Conservation (phyloP, 2,797 vertebrate genomes). For the Ceyx erithaca region DNA sequence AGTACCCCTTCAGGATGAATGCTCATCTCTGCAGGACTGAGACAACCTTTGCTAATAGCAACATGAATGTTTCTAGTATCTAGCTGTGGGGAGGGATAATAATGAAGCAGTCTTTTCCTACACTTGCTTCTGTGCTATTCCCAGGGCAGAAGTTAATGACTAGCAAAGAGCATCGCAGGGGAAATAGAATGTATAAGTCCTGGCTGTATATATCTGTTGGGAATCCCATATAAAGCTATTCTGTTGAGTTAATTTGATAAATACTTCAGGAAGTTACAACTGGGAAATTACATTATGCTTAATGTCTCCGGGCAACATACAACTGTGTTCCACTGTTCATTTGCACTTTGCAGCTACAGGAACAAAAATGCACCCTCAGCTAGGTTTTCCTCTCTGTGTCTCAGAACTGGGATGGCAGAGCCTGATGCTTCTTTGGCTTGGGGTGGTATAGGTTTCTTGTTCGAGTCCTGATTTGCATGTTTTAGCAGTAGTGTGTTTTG, state of each 20-base stretch:
- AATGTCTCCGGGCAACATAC: not conserved
- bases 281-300: not conserved
- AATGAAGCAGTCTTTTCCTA: not conserved
- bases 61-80: not conserved
- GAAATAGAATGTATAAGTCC: not conserved
- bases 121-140: not conserved
- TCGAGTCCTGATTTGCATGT: not conserved
- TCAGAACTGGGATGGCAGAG: not conserved
- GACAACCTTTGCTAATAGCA: not conserved
- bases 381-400: not conserved
- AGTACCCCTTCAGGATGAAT: not conserved
- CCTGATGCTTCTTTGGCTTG: rapidly evolving
- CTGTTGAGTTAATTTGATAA: conserved; percentile 5
- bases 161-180: not conserved
- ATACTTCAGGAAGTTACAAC: not conserved
- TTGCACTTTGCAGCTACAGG: not conserved
- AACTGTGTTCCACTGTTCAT: not conserved
- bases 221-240: not conserved
- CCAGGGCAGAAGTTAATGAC: conserved; percentile 11
- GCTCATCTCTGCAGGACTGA: not conserved
- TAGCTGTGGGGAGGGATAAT: not conserved
- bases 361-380: not conserved
- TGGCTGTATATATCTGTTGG: not conserved
- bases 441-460: not conserved
- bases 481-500: not conserved